Percentiles rank a stretch among this genome's conserved stretches.
These are phyloP conservation scores for Polypterus senegalus DNA, from an alignment of 2,113 vertebrate species.

Conservation along the genomic window DNA sequence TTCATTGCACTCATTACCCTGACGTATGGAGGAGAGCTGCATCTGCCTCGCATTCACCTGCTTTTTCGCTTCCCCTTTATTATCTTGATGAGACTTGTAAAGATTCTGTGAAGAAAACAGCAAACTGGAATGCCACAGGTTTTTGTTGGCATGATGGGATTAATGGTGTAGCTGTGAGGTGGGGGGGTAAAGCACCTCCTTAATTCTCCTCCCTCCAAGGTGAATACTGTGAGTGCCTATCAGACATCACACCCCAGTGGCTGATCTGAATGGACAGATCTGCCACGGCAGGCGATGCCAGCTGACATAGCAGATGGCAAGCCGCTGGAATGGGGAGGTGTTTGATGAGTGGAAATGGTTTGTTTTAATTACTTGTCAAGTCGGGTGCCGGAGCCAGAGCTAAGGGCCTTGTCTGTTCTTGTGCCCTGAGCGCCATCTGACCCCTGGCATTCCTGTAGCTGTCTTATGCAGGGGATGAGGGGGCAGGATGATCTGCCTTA, in stretches of 20 bases:
- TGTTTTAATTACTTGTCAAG: constrained; percentile 88
- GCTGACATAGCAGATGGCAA: constrained; percentile 78
- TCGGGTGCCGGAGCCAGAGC: constrained; percentile 53
- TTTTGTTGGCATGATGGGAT: too few relatives aligned
- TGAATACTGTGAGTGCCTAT: neutral
- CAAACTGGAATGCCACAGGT: too few relatives aligned
- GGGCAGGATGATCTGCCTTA: neutral
- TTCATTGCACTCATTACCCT: too few relatives aligned
- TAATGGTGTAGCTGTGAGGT: too few relatives aligned
- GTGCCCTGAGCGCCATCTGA: constrained; percentile 10
- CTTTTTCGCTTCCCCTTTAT: too few relatives aligned
- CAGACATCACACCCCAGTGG: neutral
- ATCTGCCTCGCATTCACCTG: too few relatives aligned
- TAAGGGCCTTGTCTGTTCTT: constrained; percentile 43
- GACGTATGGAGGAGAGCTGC: too few relatives aligned
- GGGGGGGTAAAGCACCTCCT: constrained; percentile 14
- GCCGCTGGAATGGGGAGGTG: constrained; percentile 62
- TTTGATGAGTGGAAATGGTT: constrained; percentile 71
- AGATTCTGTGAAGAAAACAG: too few relatives aligned
- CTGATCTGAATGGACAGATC: neutral
- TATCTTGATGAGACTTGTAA: too few relatives aligned
- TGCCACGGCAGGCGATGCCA: constrained; percentile 49
- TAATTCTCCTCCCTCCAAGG: too few relatives aligned
- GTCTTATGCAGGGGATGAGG: neutral
- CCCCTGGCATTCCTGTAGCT: neutral